phyloP scores from a whole-genome alignment of 2,797 vertebrate species.

The Hapalemur alaotrensis region DNA sequence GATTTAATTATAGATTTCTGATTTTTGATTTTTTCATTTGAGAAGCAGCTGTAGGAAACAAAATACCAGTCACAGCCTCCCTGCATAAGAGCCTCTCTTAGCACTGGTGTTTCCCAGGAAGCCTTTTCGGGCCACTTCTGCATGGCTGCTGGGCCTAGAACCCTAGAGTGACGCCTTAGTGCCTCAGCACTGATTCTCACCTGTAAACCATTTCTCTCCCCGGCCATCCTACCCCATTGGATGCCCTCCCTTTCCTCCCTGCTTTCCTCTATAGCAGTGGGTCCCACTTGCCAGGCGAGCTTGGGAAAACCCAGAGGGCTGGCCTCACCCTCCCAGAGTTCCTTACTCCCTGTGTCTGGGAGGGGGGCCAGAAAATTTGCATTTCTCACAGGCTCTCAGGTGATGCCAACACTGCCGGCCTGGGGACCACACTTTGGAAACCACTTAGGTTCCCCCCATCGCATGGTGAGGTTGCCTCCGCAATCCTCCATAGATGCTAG shows the following conservation, averaged over 20 bases:
- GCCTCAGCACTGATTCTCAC: neutral
- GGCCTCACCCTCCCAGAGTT: neutral
- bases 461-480: neutral
- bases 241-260: neutral
- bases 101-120: neutral
- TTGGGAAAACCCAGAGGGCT: neutral
- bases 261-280: neutral
- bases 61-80: neutral
- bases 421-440: neutral
- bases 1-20: neutral
- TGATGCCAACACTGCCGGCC: fast-evolving
- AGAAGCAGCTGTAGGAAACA: neutral
- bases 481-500: fast-evolving
- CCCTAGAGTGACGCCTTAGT: neutral
- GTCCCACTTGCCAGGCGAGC: neutral
- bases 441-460: fast-evolving
- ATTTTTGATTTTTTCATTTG: neutral
- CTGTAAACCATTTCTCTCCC: neutral
- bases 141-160: fast-evolving
- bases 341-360: neutral
- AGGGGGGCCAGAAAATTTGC: fast-evolving
- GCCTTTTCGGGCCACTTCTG: fast-evolving
- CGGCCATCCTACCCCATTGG: fast-evolving
- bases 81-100: neutral
- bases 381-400: neutral